phyloP scores from a whole-genome alignment of 64 coral and sea anemone species.

The Stylophora pistillata region DNA sequence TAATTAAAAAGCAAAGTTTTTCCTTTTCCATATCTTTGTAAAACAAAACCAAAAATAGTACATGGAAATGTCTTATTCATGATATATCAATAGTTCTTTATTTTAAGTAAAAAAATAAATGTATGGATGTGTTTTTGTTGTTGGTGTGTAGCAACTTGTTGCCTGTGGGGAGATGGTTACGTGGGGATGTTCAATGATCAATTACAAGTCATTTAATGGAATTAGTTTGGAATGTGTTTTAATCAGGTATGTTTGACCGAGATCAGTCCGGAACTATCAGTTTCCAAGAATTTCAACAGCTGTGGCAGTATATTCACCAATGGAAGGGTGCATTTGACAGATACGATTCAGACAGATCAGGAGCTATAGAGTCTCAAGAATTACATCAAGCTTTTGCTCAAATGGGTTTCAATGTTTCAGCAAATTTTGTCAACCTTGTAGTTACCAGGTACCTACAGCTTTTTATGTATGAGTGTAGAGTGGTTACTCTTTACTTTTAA shows the following conservation, averaged over 20 bases:
- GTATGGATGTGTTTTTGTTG: too few species aligned
- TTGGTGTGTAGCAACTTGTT: too few species aligned
- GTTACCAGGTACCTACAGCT: constrained; percentile 67
- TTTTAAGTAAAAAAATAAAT: too few species aligned
- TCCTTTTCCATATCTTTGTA: too few species aligned
- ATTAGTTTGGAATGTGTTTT: background rate
- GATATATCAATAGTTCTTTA: too few species aligned
- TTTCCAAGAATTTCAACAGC: constrained; percentile 91
- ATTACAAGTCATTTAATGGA: too few species aligned
- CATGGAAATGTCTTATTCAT: too few species aligned
- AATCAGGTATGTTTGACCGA: constrained; percentile 91
- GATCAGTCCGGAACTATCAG: constrained; percentile 98
- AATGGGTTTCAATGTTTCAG: constrained; percentile 93
- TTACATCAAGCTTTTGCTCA: constrained; percentile 78
- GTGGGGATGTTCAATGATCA: too few species aligned
- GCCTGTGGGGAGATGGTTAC: too few species aligned
- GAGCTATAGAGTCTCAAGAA: constrained; percentile 85
- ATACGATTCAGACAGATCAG: constrained; percentile 94
- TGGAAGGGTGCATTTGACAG: constrained; percentile 99
- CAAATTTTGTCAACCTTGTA: constrained; percentile 72
- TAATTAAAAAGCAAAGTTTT: too few species aligned
- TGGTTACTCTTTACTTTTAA: background rate
- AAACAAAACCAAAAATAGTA: too few species aligned
- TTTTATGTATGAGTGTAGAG: background rate
- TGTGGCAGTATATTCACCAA: constrained; percentile 94